A percentile compares a stretch with the other conserved stretches of the same genome.
Conservation (phyloP, 35 echinoderm and acorn worm species). For the Eucidaris tribuloides region DNA sequence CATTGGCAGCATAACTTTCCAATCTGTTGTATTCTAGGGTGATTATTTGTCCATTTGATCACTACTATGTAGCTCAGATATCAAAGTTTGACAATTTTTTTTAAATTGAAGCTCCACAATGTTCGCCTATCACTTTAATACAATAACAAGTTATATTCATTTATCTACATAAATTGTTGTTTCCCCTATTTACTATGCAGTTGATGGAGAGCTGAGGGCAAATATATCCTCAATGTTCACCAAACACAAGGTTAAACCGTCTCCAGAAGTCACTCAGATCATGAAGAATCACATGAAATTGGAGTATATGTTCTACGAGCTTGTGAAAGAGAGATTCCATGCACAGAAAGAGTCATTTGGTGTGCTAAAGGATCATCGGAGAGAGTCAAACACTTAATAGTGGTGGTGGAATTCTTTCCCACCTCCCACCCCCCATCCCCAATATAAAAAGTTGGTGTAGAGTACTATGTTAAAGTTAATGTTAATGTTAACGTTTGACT, state of each 20-base stretch:
- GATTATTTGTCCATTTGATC: neutral
- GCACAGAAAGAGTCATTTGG: slow-evolving; percentile 26
- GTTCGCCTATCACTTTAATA: neutral
- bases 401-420: too few relatives aligned
- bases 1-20: neutral
- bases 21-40: neutral
- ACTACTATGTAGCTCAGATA: neutral
- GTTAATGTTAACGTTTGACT: too few relatives aligned
- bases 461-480: too few relatives aligned
- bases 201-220: neutral
- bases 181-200: too few relatives aligned
- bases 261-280: neutral
- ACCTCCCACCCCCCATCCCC: too few relatives aligned
- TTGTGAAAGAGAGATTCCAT: slow-evolving; percentile 16
- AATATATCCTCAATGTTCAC: slow-evolving; percentile 21
- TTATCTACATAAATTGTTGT: too few relatives aligned
- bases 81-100: neutral
- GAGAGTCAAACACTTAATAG: too few relatives aligned
- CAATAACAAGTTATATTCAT: neutral
- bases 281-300: slow-evolving; percentile 12
- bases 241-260: slow-evolving; percentile 35
- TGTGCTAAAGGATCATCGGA: too few relatives aligned
- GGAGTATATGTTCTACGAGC: slow-evolving; percentile 45
- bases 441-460: too few relatives aligned
- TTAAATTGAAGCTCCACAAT: neutral